A percentile compares a stretch with the other conserved stretches of the same genome.
These are phyloP conservation scores for Syngnathus floridae DNA, from an alignment of 2,113 vertebrate species.

Conservation along the genomic window DNA sequence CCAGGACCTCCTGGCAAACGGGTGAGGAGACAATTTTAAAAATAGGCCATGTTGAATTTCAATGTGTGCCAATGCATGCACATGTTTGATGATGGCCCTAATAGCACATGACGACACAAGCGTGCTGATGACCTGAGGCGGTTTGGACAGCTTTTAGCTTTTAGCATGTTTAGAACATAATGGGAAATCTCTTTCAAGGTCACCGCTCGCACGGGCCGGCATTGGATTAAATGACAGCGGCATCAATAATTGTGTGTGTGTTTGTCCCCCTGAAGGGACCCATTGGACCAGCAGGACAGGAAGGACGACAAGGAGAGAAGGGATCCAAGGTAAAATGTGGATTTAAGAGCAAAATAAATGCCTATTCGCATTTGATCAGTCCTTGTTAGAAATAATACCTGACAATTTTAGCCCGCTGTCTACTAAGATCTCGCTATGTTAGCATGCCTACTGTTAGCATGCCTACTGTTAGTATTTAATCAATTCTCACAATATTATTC, in stretches of 20 bases:
- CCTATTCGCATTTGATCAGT: background rate
- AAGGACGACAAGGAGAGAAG: slow-evolving; percentile 93
- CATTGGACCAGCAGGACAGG: slow-evolving; percentile 76
- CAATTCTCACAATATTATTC: background rate
- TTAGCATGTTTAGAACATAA: slow-evolving; percentile 39
- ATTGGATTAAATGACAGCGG: background rate
- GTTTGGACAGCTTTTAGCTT: slow-evolving; percentile 50
- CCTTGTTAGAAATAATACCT: background rate
- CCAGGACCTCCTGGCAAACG: slow-evolving; percentile 95
- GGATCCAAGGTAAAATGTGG: slow-evolving; percentile 81
- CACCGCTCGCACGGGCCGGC: slow-evolving; percentile 12
- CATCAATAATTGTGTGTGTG: background rate
- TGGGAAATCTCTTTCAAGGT: slow-evolving; percentile 30
- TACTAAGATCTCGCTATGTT: no score
- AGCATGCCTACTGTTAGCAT: no score
- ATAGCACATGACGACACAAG: slow-evolving; percentile 44
- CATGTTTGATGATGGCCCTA: slow-evolving; percentile 42
- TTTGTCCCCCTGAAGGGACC: slow-evolving; percentile 68
- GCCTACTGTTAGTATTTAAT: no score
- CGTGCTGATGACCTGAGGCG: slow-evolving; percentile 51
- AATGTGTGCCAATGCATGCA: background rate
- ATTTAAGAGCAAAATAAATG: background rate
- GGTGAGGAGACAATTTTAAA: slow-evolving; percentile 67
- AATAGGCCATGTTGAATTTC: background rate
- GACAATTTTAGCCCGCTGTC: background rate